Percentiles rank a stretch among this genome's conserved stretches.
Evolutionary conservation across 2,888 invertebrate species (phyloP).

Genomic region (Cantharis flavilabris): DNA sequence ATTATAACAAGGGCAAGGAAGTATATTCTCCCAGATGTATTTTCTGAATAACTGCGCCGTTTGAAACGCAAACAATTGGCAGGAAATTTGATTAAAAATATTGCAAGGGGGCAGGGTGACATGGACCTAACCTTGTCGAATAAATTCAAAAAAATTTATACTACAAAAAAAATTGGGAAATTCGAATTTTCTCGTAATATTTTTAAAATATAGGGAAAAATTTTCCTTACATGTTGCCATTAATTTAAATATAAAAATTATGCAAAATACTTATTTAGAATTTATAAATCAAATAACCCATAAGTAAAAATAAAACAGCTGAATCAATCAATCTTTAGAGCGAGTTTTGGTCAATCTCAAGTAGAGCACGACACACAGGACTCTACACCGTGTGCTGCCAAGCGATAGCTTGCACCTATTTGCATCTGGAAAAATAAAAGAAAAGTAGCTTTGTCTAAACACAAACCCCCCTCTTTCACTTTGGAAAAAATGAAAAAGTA

Average conservation of each 20-base stretch:
- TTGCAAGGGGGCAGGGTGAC: not conserved
- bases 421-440: slow-evolving; percentile 58
- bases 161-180: not conserved
- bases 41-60: too few species aligned
- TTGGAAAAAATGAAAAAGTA: slow-evolving; percentile 12
- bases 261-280: not conserved
- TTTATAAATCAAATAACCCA: slow-evolving; percentile 18
- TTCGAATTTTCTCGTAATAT: not conserved
- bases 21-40: too few species aligned
- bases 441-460: slow-evolving; percentile 56
- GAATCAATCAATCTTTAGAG: slow-evolving; percentile 16
- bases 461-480: slow-evolving; percentile 25
- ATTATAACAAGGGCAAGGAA: too few species aligned
- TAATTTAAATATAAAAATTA: not conserved
- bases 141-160: not conserved
- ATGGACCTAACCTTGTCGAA: not conserved
- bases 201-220: not conserved
- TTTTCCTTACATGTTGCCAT: not conserved
- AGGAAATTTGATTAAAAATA: not conserved
- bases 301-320: slow-evolving; percentile 28
- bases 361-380: slow-evolving; percentile 21
- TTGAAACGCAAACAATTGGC: too few species aligned
- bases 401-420: slow-evolving; percentile 47
- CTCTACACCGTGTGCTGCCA: slow-evolving; percentile 22
- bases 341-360: slow-evolving; percentile 25